These are phyloP conservation scores for Polymixis flavicincta DNA, from an alignment of 2,888 invertebrate species.

Conservation along the genomic window DNA sequence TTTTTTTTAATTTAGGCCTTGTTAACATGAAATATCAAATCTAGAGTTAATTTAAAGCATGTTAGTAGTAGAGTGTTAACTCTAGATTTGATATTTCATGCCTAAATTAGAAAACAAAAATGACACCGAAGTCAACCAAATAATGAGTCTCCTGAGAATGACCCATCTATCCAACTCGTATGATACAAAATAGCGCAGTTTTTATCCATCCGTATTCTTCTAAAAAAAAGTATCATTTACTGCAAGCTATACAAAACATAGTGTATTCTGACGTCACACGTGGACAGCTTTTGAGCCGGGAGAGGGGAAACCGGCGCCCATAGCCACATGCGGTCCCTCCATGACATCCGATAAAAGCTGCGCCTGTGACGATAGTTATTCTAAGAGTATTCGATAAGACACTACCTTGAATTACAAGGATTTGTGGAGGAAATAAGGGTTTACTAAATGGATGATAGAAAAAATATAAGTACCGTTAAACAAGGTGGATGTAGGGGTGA, in stretches of 20 bases:
- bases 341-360: slow-evolving; percentile 60
- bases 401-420: background rate
- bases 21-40: too few relatives aligned
- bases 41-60: too few relatives aligned
- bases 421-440: background rate
- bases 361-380: slow-evolving; percentile 35
- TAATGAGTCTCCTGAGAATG: too few relatives aligned
- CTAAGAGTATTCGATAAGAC: slow-evolving; percentile 27
- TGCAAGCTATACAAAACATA: slow-evolving; percentile 3
- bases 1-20: too few relatives aligned
- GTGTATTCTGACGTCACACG: slow-evolving; percentile 13
- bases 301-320: slow-evolving; percentile 13
- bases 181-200: background rate
- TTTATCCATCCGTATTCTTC: background rate
- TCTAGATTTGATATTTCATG: too few relatives aligned
- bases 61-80: too few relatives aligned
- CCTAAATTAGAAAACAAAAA: too few relatives aligned
- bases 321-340: slow-evolving; percentile 46
- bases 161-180: too few relatives aligned
- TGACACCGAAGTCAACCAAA: too few relatives aligned
- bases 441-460: background rate
- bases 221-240: slow-evolving; percentile 23
- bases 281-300: slow-evolving; percentile 21
- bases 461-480: too few relatives aligned
- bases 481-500: too few relatives aligned